phyloP scores from a whole-genome alignment of 2,888 invertebrate genomes.

The Dryomyza anilis region DNA sequence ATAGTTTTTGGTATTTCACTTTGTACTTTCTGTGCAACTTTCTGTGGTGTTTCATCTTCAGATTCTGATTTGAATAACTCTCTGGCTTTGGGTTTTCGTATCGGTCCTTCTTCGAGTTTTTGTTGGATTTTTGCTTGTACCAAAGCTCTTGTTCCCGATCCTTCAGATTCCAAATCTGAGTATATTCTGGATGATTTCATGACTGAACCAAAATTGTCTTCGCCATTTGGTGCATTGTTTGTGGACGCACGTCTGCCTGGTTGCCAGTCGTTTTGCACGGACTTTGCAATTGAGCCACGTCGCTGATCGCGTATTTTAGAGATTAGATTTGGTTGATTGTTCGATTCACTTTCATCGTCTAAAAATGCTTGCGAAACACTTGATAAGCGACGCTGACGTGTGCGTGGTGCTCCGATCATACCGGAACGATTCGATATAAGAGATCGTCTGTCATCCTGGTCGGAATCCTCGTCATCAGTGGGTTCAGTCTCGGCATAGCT shows the following conservation, averaged over 20 bases:
- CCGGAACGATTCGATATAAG: conserved; percentile 58
- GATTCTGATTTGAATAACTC: conserved; percentile 25
- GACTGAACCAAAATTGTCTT: conserved; percentile 34
- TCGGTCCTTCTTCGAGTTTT: conserved; percentile 45
- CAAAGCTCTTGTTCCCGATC: conserved; percentile 56
- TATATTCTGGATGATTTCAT: conserved; percentile 46
- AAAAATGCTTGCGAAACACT: conserved; percentile 52
- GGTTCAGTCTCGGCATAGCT: conserved; percentile 62
- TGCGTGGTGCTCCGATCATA: conserved; percentile 44
- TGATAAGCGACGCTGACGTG: conserved; percentile 50
- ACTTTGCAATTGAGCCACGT: conserved; percentile 51
- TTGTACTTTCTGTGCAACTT: too few species aligned
- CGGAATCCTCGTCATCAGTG: conserved; percentile 70
- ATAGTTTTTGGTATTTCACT: too few species aligned
- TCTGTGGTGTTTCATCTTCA: neutral
- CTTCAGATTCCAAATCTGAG: conserved; percentile 59
- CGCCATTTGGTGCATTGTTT: conserved; percentile 32
- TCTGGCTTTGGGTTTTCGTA: conserved; percentile 37
- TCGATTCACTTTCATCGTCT: conserved; percentile 46
- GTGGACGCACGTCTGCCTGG: conserved; percentile 42
- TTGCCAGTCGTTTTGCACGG: conserved; percentile 53
- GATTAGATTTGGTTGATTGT: conserved; percentile 33
- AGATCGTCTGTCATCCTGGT: conserved; percentile 62
- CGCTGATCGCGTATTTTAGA: conserved; percentile 46
- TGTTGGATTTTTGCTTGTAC: conserved; percentile 61